Evolutionary conservation across 2,888 invertebrate genomes (phyloP).

Genomic region (Malacosoma neustria): DNA sequence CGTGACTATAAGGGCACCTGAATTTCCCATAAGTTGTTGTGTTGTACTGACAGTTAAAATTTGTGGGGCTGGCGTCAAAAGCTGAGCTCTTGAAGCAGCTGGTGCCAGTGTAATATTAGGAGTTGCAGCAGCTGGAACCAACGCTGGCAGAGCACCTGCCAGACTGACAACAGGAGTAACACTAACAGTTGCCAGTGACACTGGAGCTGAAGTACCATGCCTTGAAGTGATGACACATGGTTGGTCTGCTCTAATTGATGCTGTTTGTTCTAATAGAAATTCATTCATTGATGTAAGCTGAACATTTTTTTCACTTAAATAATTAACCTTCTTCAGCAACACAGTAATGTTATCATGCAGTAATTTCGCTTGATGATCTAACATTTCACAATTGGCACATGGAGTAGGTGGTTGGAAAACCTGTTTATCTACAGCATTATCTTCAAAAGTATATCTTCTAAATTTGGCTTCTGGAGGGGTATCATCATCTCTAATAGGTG

Average conservation of each 20-base stretch:
- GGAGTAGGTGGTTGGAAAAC: constrained; percentile 32
- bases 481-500: constrained; percentile 46
- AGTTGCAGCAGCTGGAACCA: constrained; percentile 55
- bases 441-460: constrained; percentile 49
- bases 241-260: constrained; percentile 52
- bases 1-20: constrained; percentile 62
- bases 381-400: constrained; percentile 52
- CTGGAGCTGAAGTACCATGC: constrained; percentile 62
- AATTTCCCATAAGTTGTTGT: constrained; percentile 63
- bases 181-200: constrained; percentile 64
- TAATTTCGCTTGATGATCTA: constrained; percentile 58
- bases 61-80: constrained; percentile 63
- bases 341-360: constrained; percentile 66
- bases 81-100: constrained; percentile 58
- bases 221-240: constrained; percentile 66
- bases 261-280: constrained; percentile 58
- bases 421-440: constrained; percentile 42
- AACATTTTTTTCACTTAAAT: constrained; percentile 59
- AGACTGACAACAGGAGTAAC: constrained; percentile 65
- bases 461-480: constrained; percentile 61
- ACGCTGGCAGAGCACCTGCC: constrained; percentile 52
- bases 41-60: constrained; percentile 65
- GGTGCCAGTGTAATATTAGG: constrained; percentile 57
- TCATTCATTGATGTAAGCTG: constrained; percentile 68
- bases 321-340: constrained; percentile 57